Evolutionary conservation across 2,888 invertebrate species (phyloP).

Genomic region (Aporophyla lueneburgensis): DNA sequence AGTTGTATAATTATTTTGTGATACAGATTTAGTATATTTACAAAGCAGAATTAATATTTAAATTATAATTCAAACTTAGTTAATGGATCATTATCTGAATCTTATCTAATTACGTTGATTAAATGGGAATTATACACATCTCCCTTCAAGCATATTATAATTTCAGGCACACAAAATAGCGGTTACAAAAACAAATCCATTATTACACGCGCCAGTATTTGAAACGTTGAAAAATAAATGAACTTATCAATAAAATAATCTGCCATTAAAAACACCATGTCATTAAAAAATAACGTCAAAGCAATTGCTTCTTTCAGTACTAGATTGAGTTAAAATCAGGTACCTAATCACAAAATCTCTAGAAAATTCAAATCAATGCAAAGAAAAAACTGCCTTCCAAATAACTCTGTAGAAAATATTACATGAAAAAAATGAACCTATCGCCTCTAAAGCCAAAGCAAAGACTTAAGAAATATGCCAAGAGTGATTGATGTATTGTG

Average conservation of each 20-base stretch:
- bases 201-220: neutral
- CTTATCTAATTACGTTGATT: slow-evolving; percentile 3
- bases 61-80: neutral
- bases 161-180: slow-evolving; percentile 5
- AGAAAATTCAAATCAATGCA: slow-evolving; percentile 9
- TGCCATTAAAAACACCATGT: neutral
- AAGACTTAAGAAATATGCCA: slow-evolving; percentile 70
- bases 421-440: slow-evolving; percentile 65
- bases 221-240: neutral
- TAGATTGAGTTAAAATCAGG: neutral
- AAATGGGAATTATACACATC: neutral
- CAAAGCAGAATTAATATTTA: neutral
- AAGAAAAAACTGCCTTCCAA: slow-evolving; percentile 14
- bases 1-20: neutral
- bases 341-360: slow-evolving; percentile 10
- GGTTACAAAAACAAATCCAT: neutral
- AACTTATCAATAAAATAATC: neutral
- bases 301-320: neutral
- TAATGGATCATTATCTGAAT: neutral
- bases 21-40: neutral
- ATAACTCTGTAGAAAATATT: slow-evolving; percentile 48
- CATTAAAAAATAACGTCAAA: neutral
- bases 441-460: slow-evolving; percentile 62
- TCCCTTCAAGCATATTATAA: slow-evolving; percentile 10
- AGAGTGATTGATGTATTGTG: slow-evolving; percentile 77